Base-by-base conservation (phyloP, 2,888 invertebrate species). In the Geophilus truncorum region DNA sequence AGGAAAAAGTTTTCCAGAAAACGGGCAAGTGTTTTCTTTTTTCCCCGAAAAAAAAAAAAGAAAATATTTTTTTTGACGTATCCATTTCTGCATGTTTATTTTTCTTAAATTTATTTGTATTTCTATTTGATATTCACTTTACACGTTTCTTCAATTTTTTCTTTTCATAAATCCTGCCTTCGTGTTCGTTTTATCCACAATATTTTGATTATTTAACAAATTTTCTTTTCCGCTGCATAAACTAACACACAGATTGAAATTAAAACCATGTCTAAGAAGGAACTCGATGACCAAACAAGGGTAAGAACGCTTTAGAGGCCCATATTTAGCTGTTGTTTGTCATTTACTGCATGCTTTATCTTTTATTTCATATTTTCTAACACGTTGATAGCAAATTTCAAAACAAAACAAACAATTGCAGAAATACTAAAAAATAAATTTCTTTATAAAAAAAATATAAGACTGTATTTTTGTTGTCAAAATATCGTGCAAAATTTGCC, bases 241-340 rank as follows among this genome's bases (percentile, higher is more conserved):
- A 45, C 15, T 45, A 45, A 45, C 45, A 45, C 15, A 45, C 45
- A 45, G 45, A 45, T 45, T 45, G 45, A 45, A n/a, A n/a, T n/a
- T 45, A 32, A 75, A 75, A 75, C 75, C 28, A 23, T 30, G 21
- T 85, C 84, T 83, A 86, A 86, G 84, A 87, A 86, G 84, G 87
- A 87, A 83, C 83, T 87, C 62, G 87, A 87, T 82, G 87, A 87
- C 82, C 86, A 86, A 82, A 85, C 85, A 81, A 83, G 87, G 87
- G 87, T 87, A 87, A 87, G 87, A 84, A 57, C 25, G 32, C 28
- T n/a, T n/a, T 4, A 15, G 12, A 3, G 21, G 32, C 32, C 23
- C 23, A 70, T 21, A 32, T n/a, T 45, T n/a, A 45, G 45, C 18
- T 45, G 45, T 45, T 45, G 45, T 45, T 45, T n/a, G 15, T 45